Evolutionary conservation across 2,888 invertebrate genomes (phyloP), one percentile per base, ranked within the genome.

Genomic region (Pandemis cinnamomeana): DNA sequence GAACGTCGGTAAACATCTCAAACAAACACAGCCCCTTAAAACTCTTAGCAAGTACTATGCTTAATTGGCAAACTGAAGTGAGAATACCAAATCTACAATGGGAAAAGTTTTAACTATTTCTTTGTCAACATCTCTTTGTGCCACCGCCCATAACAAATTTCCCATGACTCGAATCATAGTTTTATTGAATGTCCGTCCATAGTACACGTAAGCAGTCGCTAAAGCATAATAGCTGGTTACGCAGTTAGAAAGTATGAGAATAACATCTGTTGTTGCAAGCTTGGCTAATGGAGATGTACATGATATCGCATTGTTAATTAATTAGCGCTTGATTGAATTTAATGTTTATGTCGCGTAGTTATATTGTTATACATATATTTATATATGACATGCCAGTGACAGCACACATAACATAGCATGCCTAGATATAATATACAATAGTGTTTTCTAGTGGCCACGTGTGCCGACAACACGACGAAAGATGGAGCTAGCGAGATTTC

Each of bases 231-330:
- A 86, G 87, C 86, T 84, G 89, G 90, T 89, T 89, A 87, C 88
- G 86, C 86, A 87, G 85, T 87, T 90, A 90, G 91, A 91, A 90
- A 91, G 91, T 89, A 76, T 84, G 86, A 85, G 90, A 89, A 87
- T 15, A 11, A 20, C 88, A 87, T 87, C 84, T 83, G 86, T 85
- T 83, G 88, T 88, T 89, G 87, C 20, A 20, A 20, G 20, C 71
- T 61, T 68, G 58, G 13, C 67, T 71, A 71, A 72, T 71, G 71
- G 74, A 74, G 55, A 67, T 63, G 72, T 60, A 11, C 11, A 70
- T 74, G 66, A 67, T 70, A 66, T 15, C 15, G 27, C 66, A 67
- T 74, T 74, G 71, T 74, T 70, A 51, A 74, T 74, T 74, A 70
- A 66, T 36, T 41, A 53, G 36, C 15, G 69, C 42, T 11, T 64